Conservation (phyloP, 2,888 invertebrate genomes). For the Sminthurides aquaticus region DNA sequence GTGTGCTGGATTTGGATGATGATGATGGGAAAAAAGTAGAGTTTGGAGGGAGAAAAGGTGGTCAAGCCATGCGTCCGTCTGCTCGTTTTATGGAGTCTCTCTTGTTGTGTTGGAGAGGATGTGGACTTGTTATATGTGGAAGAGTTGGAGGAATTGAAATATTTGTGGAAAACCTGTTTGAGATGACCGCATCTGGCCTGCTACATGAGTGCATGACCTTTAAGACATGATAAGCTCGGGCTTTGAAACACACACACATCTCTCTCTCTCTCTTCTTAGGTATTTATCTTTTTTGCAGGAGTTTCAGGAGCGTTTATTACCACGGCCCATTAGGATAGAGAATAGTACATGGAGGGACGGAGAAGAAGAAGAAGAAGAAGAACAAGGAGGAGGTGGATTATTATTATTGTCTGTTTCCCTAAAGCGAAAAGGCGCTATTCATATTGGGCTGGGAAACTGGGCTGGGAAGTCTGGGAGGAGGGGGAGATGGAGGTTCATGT, state of each 20-base stretch:
- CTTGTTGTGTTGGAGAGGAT: neutral
- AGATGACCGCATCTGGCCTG: conserved; percentile 45
- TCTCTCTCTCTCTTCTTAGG: conserved; percentile 16
- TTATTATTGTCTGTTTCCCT: neutral
- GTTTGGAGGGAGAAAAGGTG: no score
- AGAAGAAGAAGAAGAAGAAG: neutral
- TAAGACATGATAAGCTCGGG: conserved; percentile 42
- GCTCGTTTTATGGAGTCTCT: conserved; percentile 18
- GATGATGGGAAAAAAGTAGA: neutral
- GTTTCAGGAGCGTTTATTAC: conserved; percentile 19
- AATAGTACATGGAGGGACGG: neutral
- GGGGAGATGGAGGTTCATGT: no score
- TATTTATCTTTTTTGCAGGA: conserved; percentile 39
- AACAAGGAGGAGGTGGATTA: neutral
- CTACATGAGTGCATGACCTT: conserved; percentile 44
- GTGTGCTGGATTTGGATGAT: neutral
- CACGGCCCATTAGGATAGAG: conserved; percentile 21
- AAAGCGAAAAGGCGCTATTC: no score
- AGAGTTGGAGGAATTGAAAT: conserved; percentile 19
- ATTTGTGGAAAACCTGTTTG: conserved; percentile 43
- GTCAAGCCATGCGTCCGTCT: neutral
- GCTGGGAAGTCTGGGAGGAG: no score
- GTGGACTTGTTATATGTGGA: no score
- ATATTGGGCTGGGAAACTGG: no score
- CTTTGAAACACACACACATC: conserved; percentile 41